These are phyloP conservation scores for Eupeodes latifasciatus DNA, from an alignment of 2,888 invertebrate genomes.

Conservation along the genomic window DNA sequence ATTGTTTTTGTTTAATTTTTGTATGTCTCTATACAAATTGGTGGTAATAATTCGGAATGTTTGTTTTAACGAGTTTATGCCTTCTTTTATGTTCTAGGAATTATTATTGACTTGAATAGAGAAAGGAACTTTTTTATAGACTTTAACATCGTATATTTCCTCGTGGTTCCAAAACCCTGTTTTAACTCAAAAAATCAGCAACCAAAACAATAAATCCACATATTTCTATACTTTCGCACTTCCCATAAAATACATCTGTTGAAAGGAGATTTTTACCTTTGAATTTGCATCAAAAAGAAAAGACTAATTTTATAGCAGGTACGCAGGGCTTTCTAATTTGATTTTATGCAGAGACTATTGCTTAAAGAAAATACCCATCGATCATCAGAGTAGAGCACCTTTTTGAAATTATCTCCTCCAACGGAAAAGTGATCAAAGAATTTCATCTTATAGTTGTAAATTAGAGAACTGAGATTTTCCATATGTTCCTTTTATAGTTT, in stretches of 20 bases:
- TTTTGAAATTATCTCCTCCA: constrained; percentile 27
- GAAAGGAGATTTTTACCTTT: neutral
- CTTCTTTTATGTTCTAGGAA: neutral
- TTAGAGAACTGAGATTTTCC: constrained; percentile 42
- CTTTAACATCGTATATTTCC: too few species aligned
- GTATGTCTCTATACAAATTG: neutral
- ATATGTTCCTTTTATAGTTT: neutral
- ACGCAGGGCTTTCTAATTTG: constrained; percentile 34
- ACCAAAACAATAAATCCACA: neutral
- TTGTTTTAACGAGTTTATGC: neutral
- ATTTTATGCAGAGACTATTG: constrained; percentile 53
- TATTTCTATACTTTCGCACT: neutral
- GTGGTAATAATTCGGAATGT: neutral
- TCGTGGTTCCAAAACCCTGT: too few species aligned
- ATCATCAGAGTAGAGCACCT: constrained; percentile 41
- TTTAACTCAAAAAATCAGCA: too few species aligned
- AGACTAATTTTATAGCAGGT: constrained; percentile 47
- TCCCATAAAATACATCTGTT: neutral
- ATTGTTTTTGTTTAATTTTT: constrained; percentile 11
- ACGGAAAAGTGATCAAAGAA: constrained; percentile 60
- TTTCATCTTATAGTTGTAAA: constrained; percentile 54
- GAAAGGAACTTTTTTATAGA: neutral
- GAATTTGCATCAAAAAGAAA: constrained; percentile 36
- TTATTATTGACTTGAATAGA: neutral
- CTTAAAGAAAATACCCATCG: constrained; percentile 59